A percentile compares a stretch with the other conserved stretches of the same genome.
Conservation (phyloP, 2,113 vertebrate species). For the Cryptotis parvus region DNA sequence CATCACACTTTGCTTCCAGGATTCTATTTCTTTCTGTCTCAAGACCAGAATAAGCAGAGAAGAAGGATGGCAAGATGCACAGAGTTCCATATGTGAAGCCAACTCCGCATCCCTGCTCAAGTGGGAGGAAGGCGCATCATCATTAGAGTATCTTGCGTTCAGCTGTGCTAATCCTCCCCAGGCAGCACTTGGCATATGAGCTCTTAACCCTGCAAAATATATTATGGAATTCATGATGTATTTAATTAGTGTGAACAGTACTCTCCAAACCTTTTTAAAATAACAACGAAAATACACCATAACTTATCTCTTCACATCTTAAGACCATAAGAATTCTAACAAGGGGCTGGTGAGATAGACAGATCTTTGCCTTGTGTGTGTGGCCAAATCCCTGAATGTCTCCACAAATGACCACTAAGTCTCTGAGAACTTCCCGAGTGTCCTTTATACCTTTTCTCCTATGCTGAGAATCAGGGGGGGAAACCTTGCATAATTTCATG, state of each 20-base stretch:
- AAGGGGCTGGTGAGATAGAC: neutral
- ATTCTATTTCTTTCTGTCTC: slow-evolving; percentile 76
- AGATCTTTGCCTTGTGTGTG: too few relatives aligned
- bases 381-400: neutral
- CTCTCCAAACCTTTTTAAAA: slow-evolving; percentile 48
- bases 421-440: too few relatives aligned
- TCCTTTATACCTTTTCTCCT: neutral
- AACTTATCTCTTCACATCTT: slow-evolving; percentile 24
- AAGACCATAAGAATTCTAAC: slow-evolving; percentile 56
- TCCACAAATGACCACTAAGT: neutral
- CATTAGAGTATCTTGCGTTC: slow-evolving; percentile 53
- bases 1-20: slow-evolving; percentile 69
- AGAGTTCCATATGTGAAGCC: slow-evolving; percentile 55
- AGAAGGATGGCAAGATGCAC: slow-evolving; percentile 66
- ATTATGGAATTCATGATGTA: slow-evolving; percentile 51
- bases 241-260: slow-evolving; percentile 61
- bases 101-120: neutral
- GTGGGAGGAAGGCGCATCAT: slow-evolving; percentile 28
- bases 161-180: slow-evolving; percentile 54
- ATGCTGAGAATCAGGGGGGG: neutral
- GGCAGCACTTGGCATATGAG: slow-evolving; percentile 53
- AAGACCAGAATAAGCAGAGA: slow-evolving; percentile 66
- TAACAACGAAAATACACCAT: neutral
- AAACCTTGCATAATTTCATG: neutral
- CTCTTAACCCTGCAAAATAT: slow-evolving; percentile 64